Evolutionary conservation across 2,113 vertebrate species (phyloP).

Genomic region (Regulus satrapa): DNA sequence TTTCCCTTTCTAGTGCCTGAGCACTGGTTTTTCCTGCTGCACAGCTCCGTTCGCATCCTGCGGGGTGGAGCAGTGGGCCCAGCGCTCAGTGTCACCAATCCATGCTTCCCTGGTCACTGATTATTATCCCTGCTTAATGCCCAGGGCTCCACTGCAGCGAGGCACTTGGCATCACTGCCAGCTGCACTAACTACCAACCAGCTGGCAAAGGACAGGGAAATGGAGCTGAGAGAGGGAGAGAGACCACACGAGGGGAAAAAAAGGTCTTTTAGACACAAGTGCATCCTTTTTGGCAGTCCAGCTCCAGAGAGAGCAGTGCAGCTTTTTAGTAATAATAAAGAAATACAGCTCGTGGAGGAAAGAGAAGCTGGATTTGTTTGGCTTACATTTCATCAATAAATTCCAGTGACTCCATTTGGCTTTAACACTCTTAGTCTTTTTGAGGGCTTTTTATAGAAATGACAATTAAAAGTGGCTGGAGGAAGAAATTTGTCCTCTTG

Average conservation of each 20-base stretch:
- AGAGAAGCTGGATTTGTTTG: not conserved
- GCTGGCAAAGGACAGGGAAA: not conserved
- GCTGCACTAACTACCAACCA: not conserved
- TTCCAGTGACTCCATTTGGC: not conserved
- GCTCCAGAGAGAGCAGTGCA: not conserved
- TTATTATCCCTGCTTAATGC: not conserved
- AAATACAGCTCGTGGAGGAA: not conserved
- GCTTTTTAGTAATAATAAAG: not conserved
- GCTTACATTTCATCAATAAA: not conserved
- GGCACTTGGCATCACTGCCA: not conserved
- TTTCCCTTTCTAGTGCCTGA: not conserved
- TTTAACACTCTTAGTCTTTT: not conserved
- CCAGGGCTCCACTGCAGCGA: not conserved
- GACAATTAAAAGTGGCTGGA: not conserved
- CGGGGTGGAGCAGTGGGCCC: not conserved
- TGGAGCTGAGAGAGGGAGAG: not conserved
- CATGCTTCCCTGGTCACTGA: conserved; percentile 17
- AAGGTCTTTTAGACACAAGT: not conserved
- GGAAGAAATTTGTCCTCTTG: not conserved
- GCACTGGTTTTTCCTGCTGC: not conserved
- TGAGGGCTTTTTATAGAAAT: not conserved
- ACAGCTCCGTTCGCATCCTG: not conserved
- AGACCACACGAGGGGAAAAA: rapidly evolving
- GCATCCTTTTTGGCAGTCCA: not conserved
- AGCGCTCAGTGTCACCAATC: not conserved